A percentile compares a stretch with the other conserved stretches of the same genome.
These are phyloP conservation scores for Mythimna lalbum DNA, from an alignment of 2,888 invertebrate genomes.

Conservation along the genomic window DNA sequence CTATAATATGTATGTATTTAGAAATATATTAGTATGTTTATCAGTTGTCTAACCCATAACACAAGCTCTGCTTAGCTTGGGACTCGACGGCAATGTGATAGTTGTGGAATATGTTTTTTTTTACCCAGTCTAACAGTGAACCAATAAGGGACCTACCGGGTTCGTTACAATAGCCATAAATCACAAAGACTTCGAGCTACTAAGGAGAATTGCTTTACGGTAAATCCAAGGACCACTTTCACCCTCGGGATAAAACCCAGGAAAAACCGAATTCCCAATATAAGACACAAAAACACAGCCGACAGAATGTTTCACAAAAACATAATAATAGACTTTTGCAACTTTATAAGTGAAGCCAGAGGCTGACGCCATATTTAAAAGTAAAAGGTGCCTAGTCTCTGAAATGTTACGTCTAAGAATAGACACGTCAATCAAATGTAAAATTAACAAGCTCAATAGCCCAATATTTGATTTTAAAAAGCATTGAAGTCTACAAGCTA, in stretches of 20 bases:
- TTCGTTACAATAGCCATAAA: too few species aligned
- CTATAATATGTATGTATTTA: too few species aligned
- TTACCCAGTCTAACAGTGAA: too few species aligned
- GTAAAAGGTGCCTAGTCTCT: conserved; percentile 18
- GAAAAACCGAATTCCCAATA: not conserved
- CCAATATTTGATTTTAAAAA: not conserved
- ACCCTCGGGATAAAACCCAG: not conserved
- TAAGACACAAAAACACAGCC: not conserved
- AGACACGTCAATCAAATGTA: conserved; percentile 36
- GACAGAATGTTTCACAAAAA: not conserved
- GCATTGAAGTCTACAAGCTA: too few species aligned
- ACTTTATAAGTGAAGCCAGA: not conserved
- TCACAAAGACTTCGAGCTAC: not conserved
- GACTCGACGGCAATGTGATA: too few species aligned
- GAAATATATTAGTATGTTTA: too few species aligned
- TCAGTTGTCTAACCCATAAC: too few species aligned
- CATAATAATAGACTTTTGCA: not conserved
- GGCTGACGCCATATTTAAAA: conserved; percentile 22
- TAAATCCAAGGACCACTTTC: not conserved
- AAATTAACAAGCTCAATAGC: conserved; percentile 3
- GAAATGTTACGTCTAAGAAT: conserved; percentile 20
- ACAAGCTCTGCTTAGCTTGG: too few species aligned
- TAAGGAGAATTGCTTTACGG: not conserved
- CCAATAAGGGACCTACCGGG: too few species aligned
- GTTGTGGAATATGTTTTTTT: too few species aligned